Conservation (phyloP, 2,888 invertebrate species). For the Papilio elwesi region DNA sequence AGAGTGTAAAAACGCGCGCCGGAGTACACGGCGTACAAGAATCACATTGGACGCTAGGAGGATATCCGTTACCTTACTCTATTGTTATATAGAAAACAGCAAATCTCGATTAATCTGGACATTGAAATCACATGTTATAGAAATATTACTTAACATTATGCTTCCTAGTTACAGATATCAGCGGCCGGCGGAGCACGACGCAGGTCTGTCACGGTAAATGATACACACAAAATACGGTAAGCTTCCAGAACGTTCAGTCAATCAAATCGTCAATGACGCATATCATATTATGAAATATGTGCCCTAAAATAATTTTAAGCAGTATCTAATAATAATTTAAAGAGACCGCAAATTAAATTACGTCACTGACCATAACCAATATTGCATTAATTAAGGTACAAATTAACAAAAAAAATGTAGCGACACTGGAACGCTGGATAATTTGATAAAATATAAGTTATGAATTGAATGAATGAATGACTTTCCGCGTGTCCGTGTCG, state of each 20-base stretch:
- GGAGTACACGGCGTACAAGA: constrained; percentile 53
- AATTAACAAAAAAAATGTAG: no score
- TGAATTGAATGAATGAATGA: no score
- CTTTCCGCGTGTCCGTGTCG: neutral
- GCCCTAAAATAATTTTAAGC: no score
- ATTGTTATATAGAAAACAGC: constrained; percentile 67
- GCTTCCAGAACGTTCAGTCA: no score
- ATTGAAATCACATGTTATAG: constrained; percentile 65
- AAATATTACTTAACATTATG: constrained; percentile 50
- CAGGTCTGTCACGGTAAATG: neutral
- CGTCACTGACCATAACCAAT: neutral
- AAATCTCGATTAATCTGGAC: constrained; percentile 72
- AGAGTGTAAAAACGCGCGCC: constrained; percentile 17
- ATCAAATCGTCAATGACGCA: no score
- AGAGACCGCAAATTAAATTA: neutral
- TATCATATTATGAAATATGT: no score
- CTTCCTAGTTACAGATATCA: constrained; percentile 49
- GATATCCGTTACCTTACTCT: constrained; percentile 53
- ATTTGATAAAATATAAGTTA: no score
- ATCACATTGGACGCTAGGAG: constrained; percentile 67
- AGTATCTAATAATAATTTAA: neutral
- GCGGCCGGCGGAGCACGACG: constrained; percentile 21
- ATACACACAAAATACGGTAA: no score
- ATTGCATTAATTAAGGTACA: no score
- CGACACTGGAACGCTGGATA: no score